These are phyloP conservation scores for Ephydatia muelleri DNA, from an alignment of 37 sponge, comb jelly and placozoan species.

Conservation along the genomic window DNA sequence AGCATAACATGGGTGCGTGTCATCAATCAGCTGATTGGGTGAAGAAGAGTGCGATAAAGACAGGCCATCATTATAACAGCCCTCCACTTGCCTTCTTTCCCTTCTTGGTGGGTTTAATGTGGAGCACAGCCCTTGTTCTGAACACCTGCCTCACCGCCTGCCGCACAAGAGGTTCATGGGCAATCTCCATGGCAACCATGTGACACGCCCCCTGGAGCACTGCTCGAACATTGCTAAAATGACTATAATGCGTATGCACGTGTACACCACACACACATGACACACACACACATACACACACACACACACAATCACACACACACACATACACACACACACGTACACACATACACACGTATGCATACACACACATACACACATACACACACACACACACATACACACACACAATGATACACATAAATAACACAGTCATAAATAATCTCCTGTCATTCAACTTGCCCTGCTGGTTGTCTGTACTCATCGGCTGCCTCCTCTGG, in stretches of 20 bases:
- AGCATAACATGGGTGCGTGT: conserved; percentile 65
- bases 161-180: conserved; percentile 89
- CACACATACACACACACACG: background rate
- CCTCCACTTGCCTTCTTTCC: conserved; percentile 75
- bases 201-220: conserved; percentile 87
- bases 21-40: conserved; percentile 77
- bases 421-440: background rate
- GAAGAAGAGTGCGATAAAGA: background rate
- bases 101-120: conserved; percentile 87
- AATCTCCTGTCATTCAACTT: conserved; percentile 7
- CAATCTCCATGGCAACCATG: conserved; percentile 94
- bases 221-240: conserved; percentile 63
- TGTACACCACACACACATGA: too few relatives aligned
- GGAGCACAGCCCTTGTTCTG: conserved; percentile 77
- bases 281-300: too few relatives aligned
- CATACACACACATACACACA: conserved; percentile 12
- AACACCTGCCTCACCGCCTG: conserved; percentile 83
- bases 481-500: conserved; percentile 91
- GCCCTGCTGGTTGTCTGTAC: conserved; percentile 71
- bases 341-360: background rate
- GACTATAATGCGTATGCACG: conserved; percentile 27
- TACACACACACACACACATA: too few relatives aligned
- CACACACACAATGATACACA: too few relatives aligned
- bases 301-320: too few relatives aligned
- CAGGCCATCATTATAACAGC: background rate